Conservation (phyloP, 2,888 invertebrate genomes). For the Campoletis raptor region DNA sequence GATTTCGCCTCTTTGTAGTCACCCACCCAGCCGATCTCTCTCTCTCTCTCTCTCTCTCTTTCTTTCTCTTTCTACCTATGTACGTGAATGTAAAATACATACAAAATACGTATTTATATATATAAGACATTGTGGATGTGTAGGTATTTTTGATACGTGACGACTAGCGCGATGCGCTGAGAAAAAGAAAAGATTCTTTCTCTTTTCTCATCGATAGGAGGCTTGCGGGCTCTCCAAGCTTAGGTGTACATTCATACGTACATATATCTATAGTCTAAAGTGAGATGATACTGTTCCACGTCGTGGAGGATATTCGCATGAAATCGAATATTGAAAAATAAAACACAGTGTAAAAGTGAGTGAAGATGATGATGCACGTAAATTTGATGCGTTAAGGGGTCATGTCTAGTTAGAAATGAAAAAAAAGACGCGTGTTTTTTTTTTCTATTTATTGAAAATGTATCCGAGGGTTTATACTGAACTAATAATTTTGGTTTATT, state of each 20-base stretch:
- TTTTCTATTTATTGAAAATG: too few species aligned
- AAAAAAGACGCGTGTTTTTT: too few species aligned
- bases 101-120: constrained; percentile 54
- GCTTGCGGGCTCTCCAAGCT: constrained; percentile 12
- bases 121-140: constrained; percentile 20
- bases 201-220: constrained; percentile 19
- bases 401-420: too few species aligned
- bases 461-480: too few species aligned
- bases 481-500: too few species aligned
- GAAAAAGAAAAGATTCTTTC: constrained; percentile 47
- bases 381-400: background rate
- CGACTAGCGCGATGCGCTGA: constrained; percentile 66
- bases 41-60: constrained; percentile 27
- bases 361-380: background rate
- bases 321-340: constrained; percentile 71
- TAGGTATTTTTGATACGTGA: constrained; percentile 77
- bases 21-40: constrained; percentile 78
- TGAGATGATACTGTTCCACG: constrained; percentile 44
- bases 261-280: constrained; percentile 13
- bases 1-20: constrained; percentile 83
- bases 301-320: constrained; percentile 73
- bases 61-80: constrained; percentile 14
- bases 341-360: constrained; percentile 45
- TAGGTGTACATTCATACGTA: background rate
- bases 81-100: constrained; percentile 64